phyloP scores from a whole-genome alignment of 2,888 invertebrate species.

The Hydrotaea cyrtoneurina region DNA sequence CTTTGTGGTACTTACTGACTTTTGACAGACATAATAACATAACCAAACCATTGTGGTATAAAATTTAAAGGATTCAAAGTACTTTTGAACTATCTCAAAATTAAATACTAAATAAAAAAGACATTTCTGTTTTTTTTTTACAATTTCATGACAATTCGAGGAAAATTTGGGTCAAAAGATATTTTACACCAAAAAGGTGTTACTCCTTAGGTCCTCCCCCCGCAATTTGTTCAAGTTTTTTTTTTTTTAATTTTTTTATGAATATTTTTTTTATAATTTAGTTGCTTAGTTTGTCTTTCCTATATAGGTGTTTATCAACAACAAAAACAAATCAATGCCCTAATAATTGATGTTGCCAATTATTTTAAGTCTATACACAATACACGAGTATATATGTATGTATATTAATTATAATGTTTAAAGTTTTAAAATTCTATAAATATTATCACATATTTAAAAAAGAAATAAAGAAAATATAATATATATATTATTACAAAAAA shows the following conservation, averaged over 20 bases:
- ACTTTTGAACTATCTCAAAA: background rate
- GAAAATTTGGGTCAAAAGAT: background rate
- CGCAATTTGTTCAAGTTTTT: background rate
- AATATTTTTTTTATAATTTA: slow-evolving; percentile 29
- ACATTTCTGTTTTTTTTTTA: background rate
- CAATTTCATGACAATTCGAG: background rate
- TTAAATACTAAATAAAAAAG: slow-evolving; percentile 1
- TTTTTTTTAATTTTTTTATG: slow-evolving; percentile 20
- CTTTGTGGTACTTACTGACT: background rate
- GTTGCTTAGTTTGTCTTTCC: slow-evolving; percentile 41
- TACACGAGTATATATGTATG: slow-evolving; percentile 22
- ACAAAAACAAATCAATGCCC: slow-evolving; percentile 33
- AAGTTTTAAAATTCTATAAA: slow-evolving; percentile 36
- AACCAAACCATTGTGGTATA: background rate
- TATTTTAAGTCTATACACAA: slow-evolving; percentile 21
- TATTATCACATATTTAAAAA: slow-evolving; percentile 22
- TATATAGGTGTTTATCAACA: background rate
- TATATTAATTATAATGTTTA: slow-evolving; percentile 43
- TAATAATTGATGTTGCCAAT: slow-evolving; percentile 47
- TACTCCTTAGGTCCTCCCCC: too few species aligned
- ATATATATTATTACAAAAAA: slow-evolving; percentile 20
- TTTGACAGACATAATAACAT: background rate
- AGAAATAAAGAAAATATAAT: slow-evolving; percentile 37
- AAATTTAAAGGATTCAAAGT: background rate
- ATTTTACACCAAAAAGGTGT: too few species aligned